A percentile compares a stretch with the other conserved stretches of the same genome.
These are phyloP conservation scores for Formicarius rufipectus DNA, from an alignment of 2,113 vertebrate genomes.

Conservation along the genomic window DNA sequence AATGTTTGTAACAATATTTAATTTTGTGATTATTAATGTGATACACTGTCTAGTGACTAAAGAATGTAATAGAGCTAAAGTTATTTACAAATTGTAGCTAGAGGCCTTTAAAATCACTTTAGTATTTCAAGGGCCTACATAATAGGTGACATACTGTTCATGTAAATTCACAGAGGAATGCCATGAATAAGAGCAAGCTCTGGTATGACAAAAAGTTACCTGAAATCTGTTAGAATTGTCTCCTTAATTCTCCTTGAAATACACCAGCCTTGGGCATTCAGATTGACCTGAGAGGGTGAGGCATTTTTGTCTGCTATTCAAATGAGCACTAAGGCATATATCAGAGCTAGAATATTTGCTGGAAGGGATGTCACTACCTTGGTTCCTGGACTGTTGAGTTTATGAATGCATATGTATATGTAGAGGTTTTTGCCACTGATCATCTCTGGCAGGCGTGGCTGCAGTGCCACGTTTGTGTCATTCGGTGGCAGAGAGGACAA, in stretches of 20 bases:
- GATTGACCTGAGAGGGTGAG: background rate
- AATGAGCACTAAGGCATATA: background rate
- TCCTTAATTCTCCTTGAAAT: background rate
- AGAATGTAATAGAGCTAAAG: background rate
- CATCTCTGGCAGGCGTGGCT: too few relatives aligned
- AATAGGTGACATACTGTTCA: background rate
- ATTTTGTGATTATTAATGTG: background rate
- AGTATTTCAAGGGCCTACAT: background rate
- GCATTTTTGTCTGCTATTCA: accelerated
- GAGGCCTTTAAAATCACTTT: background rate
- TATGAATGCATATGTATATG: background rate
- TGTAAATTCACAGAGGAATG: background rate
- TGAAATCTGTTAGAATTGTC: background rate
- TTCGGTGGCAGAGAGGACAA: too few relatives aligned
- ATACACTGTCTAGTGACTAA: background rate
- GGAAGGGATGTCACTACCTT: background rate
- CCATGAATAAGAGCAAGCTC: background rate
- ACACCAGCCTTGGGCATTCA: background rate
- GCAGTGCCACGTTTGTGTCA: too few relatives aligned
- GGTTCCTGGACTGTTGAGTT: background rate
- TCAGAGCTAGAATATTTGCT: background rate
- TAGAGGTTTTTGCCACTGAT: too few relatives aligned
- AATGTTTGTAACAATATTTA: background rate
- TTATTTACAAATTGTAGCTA: background rate
- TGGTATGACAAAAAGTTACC: background rate